A percentile compares a stretch with the other conserved stretches of the same genome.
These are phyloP conservation scores for Priocnemis perturbator DNA, from an alignment of 2,888 invertebrate genomes.

Conservation along the genomic window DNA sequence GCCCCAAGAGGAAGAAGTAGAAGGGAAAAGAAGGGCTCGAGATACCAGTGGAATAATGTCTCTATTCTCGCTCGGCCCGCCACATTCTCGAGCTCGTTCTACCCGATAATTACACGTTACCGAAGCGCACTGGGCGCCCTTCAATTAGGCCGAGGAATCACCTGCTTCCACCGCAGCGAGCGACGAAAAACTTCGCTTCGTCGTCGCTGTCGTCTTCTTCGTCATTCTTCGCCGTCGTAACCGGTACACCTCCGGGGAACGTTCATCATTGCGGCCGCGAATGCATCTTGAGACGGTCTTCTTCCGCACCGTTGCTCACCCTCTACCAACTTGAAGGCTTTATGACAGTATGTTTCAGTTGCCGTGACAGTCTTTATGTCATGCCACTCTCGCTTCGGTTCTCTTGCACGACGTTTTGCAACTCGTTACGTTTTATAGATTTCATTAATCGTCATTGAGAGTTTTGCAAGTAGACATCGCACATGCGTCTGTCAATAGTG, in stretches of 20 bases:
- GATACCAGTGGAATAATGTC: conserved; percentile 67
- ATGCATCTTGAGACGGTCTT: conserved; percentile 6
- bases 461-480: too few relatives aligned
- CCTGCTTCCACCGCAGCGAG: conserved; percentile 58
- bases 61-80: conserved; percentile 70
- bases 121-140: conserved; percentile 67
- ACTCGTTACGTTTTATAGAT: too few relatives aligned
- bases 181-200: conserved; percentile 56
- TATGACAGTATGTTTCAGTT: too few relatives aligned
- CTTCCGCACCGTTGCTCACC: background rate
- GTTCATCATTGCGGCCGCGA: conserved; percentile 25
- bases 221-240: conserved; percentile 5
- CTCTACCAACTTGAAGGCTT: too few relatives aligned
- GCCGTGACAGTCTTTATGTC: too few relatives aligned
- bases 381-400: background rate
- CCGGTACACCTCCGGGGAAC: conserved; percentile 29
- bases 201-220: conserved; percentile 22
- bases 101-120: conserved; percentile 72
- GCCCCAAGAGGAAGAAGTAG: conserved; percentile 9
- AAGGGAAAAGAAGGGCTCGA: conserved; percentile 37
- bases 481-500: background rate
- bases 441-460: too few relatives aligned
- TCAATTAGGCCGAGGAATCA: conserved; percentile 70
- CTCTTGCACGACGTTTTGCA: background rate
- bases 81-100: conserved; percentile 69